These are phyloP conservation scores for Leucozona laternaria DNA, from an alignment of 2,888 invertebrate species.

Conservation along the genomic window DNA sequence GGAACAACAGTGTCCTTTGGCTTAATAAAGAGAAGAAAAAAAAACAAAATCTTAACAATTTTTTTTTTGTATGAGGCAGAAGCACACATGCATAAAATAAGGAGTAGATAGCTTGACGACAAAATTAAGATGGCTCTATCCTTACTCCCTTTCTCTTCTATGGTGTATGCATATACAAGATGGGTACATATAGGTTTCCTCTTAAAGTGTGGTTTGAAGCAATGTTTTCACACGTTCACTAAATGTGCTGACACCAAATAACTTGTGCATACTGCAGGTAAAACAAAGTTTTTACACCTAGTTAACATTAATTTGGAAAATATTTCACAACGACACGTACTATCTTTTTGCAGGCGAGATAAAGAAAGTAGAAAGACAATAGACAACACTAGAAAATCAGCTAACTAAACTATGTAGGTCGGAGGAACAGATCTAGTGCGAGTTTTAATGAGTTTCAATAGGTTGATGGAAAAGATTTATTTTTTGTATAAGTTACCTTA, in stretches of 20 bases:
- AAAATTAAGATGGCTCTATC: constrained; percentile 17
- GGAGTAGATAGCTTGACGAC: neutral
- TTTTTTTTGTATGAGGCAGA: neutral
- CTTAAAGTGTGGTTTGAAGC: constrained; percentile 35
- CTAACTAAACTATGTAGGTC: neutral
- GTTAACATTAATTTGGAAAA: constrained; percentile 17
- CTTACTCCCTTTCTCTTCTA: neutral
- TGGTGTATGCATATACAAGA: neutral
- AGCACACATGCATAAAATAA: constrained; percentile 22
- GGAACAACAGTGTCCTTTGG: constrained; percentile 17
- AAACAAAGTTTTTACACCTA: neutral
- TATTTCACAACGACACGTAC: constrained; percentile 2
- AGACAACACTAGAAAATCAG: too few species aligned
- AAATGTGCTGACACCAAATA: constrained; percentile 39
- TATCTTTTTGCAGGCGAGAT: neutral
- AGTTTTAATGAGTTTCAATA: constrained; percentile 2
- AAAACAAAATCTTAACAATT: neutral
- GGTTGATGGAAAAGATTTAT: neutral
- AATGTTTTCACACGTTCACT: constrained; percentile 53
- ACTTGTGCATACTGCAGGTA: constrained; percentile 11
- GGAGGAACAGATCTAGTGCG: neutral
- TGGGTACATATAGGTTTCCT: neutral
- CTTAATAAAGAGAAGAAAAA: neutral
- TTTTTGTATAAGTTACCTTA: neutral
- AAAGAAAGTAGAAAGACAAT: neutral